These are phyloP conservation scores for Scrobipalpa costella DNA, from an alignment of 2,888 invertebrate species.

Conservation along the genomic window DNA sequence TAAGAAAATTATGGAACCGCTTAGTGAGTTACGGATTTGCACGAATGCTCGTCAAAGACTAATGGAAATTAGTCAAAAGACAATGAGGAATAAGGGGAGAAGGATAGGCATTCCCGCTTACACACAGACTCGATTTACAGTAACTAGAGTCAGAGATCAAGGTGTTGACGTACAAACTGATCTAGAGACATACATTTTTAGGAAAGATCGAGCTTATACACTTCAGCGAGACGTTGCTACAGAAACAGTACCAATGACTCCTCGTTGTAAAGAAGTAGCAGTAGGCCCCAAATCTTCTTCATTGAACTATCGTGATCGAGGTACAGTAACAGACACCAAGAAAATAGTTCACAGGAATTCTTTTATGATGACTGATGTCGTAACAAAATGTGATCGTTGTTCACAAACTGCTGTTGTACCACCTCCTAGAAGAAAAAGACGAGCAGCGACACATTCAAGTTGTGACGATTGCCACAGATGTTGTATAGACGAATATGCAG, in stretches of 20 bases:
- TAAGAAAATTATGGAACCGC: constrained; percentile 66
- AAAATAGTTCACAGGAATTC: constrained; percentile 57
- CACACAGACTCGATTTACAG: constrained; percentile 80
- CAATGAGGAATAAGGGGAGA: constrained; percentile 73
- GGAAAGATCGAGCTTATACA: constrained; percentile 52
- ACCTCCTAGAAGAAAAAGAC: constrained; percentile 63
- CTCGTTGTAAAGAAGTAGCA: constrained; percentile 73
- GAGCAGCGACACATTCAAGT: constrained; percentile 39
- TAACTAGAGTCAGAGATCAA: constrained; percentile 80
- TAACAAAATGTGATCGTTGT: constrained; percentile 49
- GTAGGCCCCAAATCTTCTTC: constrained; percentile 64
- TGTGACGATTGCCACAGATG: constrained; percentile 38
- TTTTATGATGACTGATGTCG: constrained; percentile 64
- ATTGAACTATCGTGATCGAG: constrained; percentile 55
- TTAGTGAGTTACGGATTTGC: constrained; percentile 80
- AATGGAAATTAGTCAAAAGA: constrained; percentile 81
- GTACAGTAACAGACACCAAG: constrained; percentile 60
- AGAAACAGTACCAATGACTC: constrained; percentile 70
- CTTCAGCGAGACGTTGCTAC: constrained; percentile 61
- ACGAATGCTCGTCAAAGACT: constrained; percentile 81
- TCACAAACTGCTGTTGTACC: constrained; percentile 64
- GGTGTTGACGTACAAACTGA: constrained; percentile 79
- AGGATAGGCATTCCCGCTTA: constrained; percentile 77
- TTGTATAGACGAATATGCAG: constrained; percentile 51
- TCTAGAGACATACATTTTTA: constrained; percentile 64